Evolutionary conservation across 2,113 vertebrate genomes (phyloP), one percentile per base, ranked within the genome.

Genomic region (Eidolon helvum): DNA sequence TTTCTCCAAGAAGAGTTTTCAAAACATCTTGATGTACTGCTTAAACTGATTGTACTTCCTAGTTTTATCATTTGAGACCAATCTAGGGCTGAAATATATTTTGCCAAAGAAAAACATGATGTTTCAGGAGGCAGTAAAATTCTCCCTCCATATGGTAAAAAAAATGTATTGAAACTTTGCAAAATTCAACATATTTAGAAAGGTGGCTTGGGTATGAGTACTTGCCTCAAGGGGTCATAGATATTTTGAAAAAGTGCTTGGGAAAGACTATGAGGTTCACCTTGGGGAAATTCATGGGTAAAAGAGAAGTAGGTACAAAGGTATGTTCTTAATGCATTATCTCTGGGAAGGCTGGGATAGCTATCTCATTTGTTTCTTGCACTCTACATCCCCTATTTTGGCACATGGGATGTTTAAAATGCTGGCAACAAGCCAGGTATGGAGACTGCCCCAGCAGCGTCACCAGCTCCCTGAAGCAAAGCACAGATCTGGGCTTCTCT

Each of bases 1-100:
- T 87, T 91, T 96, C 16, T 93, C 61, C 83, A 71, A 35, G 21
- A 95, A 94, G 94, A 92, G 40, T 74, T 85, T 71, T 71, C 69
- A 90, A 68, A 87, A 71, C 43, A 93, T 90, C 89, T 79, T 83
- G 83, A 91, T 80, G 69, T 65, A 66, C 74, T 78, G 68, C n/a
- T 97, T 96, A 74, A 89, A 90, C 0, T n/a, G 79, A 84, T 65
- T 65, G 90, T 2, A 28, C 7, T 68, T 35, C n/a, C 30, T 55
- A 57, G 28, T 74, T 43, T 75, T 55, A 71, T 30, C 22, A 65
- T 43, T 63, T 30, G 26, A 88, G 61, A 91, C 35, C 38, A 48
- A 66, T 33, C 65, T 2, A 78, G 57, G 16, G 43, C 30, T 59
- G 38, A 57, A 72, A 93, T 3, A 93, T 3, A 75, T 78, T 80